Conservation (phyloP, 1,140 invertebrate species). For the Cyphomyrmex costatus region DNA sequence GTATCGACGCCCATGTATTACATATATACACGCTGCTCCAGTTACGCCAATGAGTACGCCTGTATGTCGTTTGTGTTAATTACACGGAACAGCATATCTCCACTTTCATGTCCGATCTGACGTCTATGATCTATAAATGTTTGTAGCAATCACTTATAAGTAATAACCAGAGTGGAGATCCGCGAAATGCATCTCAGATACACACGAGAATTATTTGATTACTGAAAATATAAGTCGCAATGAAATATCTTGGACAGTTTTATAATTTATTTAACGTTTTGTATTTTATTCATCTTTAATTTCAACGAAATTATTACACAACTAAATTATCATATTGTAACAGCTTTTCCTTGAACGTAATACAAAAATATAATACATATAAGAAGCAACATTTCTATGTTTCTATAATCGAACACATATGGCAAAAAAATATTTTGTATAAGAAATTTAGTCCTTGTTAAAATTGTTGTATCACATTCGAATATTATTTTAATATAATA, state of each 20-base stretch:
- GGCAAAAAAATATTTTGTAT: too few species aligned
- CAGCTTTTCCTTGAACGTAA: not conserved
- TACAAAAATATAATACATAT: not conserved
- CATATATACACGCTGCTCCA: slow-evolving; percentile 27
- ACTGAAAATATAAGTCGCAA: not conserved
- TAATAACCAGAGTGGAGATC: slow-evolving; percentile 25
- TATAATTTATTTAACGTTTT: not conserved
- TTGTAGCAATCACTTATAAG: slow-evolving; percentile 48
- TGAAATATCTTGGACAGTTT: not conserved
- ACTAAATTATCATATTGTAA: not conserved
- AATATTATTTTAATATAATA: too few species aligned
- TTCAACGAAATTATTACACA: not conserved
- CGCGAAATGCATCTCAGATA: not conserved
- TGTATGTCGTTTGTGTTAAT: slow-evolving; percentile 56
- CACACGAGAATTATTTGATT: not conserved
- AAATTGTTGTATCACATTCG: too few species aligned
- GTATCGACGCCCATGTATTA: slow-evolving; percentile 38
- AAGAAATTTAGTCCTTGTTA: too few species aligned
- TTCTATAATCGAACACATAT: not conserved
- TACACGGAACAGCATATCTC: slow-evolving; percentile 55
- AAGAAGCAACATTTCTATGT: not conserved
- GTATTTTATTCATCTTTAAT: not conserved
- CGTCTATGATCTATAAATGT: slow-evolving; percentile 54
- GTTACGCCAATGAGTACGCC: slow-evolving; percentile 53
- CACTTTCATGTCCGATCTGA: slow-evolving; percentile 60